phyloP scores from a whole-genome alignment of 2,113 vertebrate genomes.

The Hypomesus transpacificus region DNA sequence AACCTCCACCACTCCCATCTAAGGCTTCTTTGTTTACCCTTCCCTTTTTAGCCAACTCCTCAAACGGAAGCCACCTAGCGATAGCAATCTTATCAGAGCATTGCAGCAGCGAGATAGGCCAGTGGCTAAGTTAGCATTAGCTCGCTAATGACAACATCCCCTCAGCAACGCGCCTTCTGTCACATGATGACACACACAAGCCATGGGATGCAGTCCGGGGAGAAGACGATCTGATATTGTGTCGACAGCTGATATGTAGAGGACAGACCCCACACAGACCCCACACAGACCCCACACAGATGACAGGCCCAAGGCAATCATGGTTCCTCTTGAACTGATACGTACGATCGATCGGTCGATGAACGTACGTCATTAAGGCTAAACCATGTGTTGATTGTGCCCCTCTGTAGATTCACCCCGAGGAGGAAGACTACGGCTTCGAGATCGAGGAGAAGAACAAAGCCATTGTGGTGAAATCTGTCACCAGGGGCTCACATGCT shows the following conservation, averaged over 20 bases:
- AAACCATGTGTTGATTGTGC: constrained; percentile 1
- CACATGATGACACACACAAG: constrained; percentile 7
- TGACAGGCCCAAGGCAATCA: too few relatives aligned
- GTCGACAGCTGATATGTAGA: neutral
- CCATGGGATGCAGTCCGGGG: constrained; percentile 2
- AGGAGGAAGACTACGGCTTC: constrained; percentile 95
- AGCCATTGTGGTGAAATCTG: constrained; percentile 87
- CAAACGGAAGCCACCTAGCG: constrained; percentile 32
- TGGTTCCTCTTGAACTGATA: too few relatives aligned
- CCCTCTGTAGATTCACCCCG: constrained; percentile 82
- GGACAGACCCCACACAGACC: neutral
- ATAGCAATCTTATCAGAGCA: constrained; percentile 61
- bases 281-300: neutral
- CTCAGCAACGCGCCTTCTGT: constrained; percentile 29
- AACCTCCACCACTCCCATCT: neutral
- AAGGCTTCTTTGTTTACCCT: constrained; percentile 47
- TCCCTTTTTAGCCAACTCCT: constrained; percentile 40
- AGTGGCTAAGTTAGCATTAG: constrained; percentile 36
- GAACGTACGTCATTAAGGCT: neutral
- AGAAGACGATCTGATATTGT: neutral
- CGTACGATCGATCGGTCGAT: too few relatives aligned
- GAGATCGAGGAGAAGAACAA: constrained; percentile 98
- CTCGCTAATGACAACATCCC: constrained; percentile 19
- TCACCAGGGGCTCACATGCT: constrained; percentile 87
- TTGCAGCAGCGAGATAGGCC: constrained; percentile 53